phyloP scores from a whole-genome alignment of 2,113 vertebrate species.

The Leucoraja erinaceus region DNA sequence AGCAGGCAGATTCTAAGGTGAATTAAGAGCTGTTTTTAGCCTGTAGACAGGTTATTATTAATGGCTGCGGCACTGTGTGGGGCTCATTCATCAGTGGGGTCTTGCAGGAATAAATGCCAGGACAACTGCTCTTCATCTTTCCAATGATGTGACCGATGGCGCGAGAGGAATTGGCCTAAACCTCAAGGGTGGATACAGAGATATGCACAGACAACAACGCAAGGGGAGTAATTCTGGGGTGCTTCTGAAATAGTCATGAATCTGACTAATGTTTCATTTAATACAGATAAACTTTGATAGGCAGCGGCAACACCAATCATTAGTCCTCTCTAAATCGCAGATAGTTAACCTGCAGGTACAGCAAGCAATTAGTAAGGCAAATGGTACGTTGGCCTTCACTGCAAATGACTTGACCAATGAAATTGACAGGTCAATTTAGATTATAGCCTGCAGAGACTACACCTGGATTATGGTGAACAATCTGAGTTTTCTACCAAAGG shows the following conservation, averaged over 20 bases:
- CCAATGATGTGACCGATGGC: not conserved
- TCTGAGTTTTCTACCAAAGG: too few species aligned
- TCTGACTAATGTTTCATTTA: not conserved
- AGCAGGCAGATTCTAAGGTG: not conserved
- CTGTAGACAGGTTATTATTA: not conserved
- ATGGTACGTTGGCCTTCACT: too few species aligned
- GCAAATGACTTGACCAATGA: too few species aligned
- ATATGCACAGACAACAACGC: not conserved
- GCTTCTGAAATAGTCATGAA: not conserved
- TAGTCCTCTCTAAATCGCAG: too few species aligned
- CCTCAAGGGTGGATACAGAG: not conserved
- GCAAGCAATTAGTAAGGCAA: too few species aligned
- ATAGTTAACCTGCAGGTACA: too few species aligned
- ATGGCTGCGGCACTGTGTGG: not conserved
- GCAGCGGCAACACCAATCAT: not conserved
- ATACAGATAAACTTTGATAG: not conserved
- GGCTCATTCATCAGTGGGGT: not conserved
- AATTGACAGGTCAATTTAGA: too few species aligned
- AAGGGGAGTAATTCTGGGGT: not conserved
- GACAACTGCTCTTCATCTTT: constrained; percentile 14
- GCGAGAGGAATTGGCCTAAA: not conserved
- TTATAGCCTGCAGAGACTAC: too few species aligned
- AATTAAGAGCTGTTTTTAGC: constrained; percentile 2
- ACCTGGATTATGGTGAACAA: too few species aligned
- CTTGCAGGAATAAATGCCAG: not conserved